Evolutionary conservation across 2,888 invertebrate genomes (phyloP).

Genomic region (Hesperia comma): DNA sequence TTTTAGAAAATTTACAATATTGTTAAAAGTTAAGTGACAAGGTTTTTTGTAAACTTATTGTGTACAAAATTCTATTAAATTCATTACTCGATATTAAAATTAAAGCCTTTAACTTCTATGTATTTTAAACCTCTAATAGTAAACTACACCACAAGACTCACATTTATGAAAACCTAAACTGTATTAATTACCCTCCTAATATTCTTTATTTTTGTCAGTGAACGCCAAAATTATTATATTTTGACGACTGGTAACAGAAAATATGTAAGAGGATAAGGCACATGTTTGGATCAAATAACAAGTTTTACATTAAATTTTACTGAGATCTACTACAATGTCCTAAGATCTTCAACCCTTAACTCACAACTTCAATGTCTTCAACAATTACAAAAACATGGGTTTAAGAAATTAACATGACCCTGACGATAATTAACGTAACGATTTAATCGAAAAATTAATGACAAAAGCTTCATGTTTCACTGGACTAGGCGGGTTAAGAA

Average conservation of each 20-base stretch:
- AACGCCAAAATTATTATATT: no score
- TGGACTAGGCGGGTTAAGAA: no score
- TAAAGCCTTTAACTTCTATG: neutral
- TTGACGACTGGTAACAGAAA: neutral
- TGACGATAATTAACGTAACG: no score
- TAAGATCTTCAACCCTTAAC: neutral
- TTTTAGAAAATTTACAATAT: slow-evolving; percentile 4
- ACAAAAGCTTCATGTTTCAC: no score
- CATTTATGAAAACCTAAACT: neutral
- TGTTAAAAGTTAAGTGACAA: neutral
- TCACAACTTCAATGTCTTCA: no score
- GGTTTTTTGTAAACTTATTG: neutral
- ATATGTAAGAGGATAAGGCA: neutral
- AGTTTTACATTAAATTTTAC: neutral
- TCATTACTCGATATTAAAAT: neutral
- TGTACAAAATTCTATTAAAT: neutral
- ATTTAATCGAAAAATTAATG: no score
- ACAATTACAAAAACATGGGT: no score
- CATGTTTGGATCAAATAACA: neutral
- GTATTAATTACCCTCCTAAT: neutral
- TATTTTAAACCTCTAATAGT: no score
- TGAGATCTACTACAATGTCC: neutral
- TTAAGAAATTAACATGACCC: no score
- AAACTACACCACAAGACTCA: no score
- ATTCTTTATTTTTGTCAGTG: neutral